Evolutionary conservation across 2,888 invertebrate species (phyloP).

Genomic region (Sturmia bella): DNA sequence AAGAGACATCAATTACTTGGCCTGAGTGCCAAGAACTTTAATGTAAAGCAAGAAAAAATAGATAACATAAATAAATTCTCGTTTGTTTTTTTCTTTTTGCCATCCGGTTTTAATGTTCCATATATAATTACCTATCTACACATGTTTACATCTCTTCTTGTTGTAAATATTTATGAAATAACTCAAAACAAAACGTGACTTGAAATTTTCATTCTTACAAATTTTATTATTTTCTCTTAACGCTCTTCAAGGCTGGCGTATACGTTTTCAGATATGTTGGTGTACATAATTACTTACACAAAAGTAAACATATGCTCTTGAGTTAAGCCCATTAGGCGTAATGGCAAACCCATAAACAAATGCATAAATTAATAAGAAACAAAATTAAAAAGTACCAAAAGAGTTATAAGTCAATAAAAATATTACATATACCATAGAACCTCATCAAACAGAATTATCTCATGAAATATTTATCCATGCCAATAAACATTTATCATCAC

Average conservation of each 20-base stretch:
- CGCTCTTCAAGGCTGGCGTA: too few species aligned
- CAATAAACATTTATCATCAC: conserved; percentile 59
- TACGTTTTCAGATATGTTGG: too few species aligned
- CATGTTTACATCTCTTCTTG: not conserved
- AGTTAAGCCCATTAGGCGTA: not conserved
- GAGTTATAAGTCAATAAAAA: conserved; percentile 62
- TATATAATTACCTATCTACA: too few species aligned
- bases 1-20: too few species aligned
- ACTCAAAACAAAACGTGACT: conserved; percentile 36
- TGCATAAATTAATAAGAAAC: conserved; percentile 3
- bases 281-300: not conserved
- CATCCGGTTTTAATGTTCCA: too few species aligned
- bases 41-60: too few species aligned
- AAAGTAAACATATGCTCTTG: not conserved
- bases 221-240: not conserved
- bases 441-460: conserved; percentile 63
- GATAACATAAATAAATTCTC: too few species aligned
- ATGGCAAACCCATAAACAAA: conserved; percentile 28
- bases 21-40: too few species aligned
- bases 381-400: conserved; percentile 10
- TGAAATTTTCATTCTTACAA: conserved; percentile 20
- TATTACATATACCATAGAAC: conserved; percentile 64
- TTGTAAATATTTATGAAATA: not conserved
- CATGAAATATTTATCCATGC: conserved; percentile 57
- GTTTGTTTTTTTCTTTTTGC: too few species aligned